Evolutionary conservation across 2,113 vertebrate genomes (phyloP).

Genomic region (Anhinga rufa): DNA sequence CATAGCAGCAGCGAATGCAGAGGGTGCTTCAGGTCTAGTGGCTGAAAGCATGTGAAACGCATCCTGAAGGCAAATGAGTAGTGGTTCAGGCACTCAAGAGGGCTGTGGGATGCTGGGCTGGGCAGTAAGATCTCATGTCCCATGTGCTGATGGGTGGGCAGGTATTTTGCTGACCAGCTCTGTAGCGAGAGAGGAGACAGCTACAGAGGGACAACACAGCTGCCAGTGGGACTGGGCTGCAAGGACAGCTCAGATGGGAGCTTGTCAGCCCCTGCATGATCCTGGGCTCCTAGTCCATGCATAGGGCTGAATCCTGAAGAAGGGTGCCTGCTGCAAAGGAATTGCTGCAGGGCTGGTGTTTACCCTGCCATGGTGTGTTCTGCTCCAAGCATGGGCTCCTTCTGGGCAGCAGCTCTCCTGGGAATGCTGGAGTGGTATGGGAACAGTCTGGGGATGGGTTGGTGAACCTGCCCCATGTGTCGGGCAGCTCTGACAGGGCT

Average conservation of each 20-base stretch:
- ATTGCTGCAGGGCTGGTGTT: neutral
- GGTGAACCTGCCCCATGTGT: neutral
- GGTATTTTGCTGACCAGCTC: neutral
- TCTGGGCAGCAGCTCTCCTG: neutral
- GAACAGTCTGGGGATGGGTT: neutral
- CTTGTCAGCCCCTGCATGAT: neutral
- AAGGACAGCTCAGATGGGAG: too few species aligned
- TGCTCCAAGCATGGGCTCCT: neutral
- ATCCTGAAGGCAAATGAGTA: neutral
- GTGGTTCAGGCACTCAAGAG: neutral
- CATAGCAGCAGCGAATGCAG: accelerated
- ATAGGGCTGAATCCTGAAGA: neutral
- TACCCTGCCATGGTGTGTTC: neutral
- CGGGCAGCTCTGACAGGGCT: accelerated
- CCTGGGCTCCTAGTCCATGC: neutral
- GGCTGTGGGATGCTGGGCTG: neutral
- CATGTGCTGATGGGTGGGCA: too few species aligned
- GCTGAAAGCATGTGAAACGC: neutral
- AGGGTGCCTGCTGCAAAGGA: neutral
- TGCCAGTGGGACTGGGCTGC: neutral
- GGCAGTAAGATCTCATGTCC: neutral
- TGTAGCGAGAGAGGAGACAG: neutral
- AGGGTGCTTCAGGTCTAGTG: neutral
- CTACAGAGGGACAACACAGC: accelerated
- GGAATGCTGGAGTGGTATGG: too few species aligned